Base-by-base conservation (phyloP, 1,140 invertebrate genomes). In the Ylistrum balloti region DNA sequence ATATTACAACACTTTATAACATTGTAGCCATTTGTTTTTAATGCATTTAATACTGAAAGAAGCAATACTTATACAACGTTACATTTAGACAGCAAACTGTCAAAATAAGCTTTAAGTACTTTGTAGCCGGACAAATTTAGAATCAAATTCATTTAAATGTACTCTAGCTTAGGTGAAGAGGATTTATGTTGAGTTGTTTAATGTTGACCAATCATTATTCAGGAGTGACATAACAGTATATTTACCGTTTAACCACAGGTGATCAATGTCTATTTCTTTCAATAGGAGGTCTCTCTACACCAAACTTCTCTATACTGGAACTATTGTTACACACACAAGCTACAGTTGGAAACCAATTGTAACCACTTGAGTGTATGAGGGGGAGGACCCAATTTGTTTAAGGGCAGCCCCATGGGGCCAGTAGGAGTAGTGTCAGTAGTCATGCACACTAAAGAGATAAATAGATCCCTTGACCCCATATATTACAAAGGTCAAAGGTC, bases 181-280 rank as follows among this genome's bases (percentile, higher is more conserved):
- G 56, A 74, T 74, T 74, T 74, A 74, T 74, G 56, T 74, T n/a
- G 9, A 1, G 56, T 74, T 28, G 22, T 74, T 74, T 28, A 74
- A 74, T 74, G 56, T 74, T 74, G 56, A 74, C 56, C 56, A 28
- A 17, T 74, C 17, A 28, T 74, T 74, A n/a, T 74, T 74, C 1
- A 74, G 20, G n/a, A 74, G 56, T 74, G 56, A 74, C 56, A 74
- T 74, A 74, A 74, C n/a, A 74, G 56, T 74, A 74, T n/a, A 28
- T 74, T 74, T 74, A 74, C 56, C 28, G 56, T 74, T 74, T 74
- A 74, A 74, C 56, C 56, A 74, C 56, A 74, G 56, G 56, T 74
- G 56, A 74, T 74, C 56, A 74, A 28, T 74, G 56, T 22, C 56
- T n/a, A 74, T 74, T 74, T 74, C 56, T 74, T 74, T 74, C 56